A percentile compares a stretch with the other conserved stretches of the same genome.
Conservation (phyloP, 2,113 vertebrate genomes). For the pig (Sus scrofa) region DNA sequence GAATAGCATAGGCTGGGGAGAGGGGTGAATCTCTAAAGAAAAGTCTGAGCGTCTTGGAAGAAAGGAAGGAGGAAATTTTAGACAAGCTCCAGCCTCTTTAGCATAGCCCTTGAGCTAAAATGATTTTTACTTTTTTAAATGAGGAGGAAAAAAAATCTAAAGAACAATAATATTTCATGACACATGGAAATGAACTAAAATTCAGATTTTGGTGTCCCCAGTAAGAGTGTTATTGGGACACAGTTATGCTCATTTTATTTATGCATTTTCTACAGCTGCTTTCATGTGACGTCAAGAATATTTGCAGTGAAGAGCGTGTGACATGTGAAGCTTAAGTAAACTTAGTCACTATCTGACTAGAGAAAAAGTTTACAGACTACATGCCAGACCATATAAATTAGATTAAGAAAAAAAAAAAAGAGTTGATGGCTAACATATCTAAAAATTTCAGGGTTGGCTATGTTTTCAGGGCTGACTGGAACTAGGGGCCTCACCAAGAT, state of each 20-base stretch:
- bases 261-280: background rate
- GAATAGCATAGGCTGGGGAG: background rate
- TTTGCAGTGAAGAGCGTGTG: background rate
- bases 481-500: background rate
- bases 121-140: background rate
- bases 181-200: background rate
- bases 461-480: background rate
- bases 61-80: background rate
- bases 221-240: background rate
- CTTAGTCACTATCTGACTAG: background rate
- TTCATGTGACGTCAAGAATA: rapidly evolving
- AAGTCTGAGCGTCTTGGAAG: background rate
- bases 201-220: background rate
- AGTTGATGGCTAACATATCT: background rate
- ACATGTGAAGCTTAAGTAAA: background rate
- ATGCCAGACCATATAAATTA: background rate
- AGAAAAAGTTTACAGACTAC: background rate
- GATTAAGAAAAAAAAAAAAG: background rate
- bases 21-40: background rate
- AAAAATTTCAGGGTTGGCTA: background rate
- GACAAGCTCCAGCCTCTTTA: background rate
- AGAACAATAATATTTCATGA: background rate
- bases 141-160: background rate
- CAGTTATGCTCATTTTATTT: background rate
- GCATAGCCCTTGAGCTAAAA: background rate